phyloP scores from a whole-genome alignment of 2,797 vertebrate genomes.

The Euthynnus affinis region DNA sequence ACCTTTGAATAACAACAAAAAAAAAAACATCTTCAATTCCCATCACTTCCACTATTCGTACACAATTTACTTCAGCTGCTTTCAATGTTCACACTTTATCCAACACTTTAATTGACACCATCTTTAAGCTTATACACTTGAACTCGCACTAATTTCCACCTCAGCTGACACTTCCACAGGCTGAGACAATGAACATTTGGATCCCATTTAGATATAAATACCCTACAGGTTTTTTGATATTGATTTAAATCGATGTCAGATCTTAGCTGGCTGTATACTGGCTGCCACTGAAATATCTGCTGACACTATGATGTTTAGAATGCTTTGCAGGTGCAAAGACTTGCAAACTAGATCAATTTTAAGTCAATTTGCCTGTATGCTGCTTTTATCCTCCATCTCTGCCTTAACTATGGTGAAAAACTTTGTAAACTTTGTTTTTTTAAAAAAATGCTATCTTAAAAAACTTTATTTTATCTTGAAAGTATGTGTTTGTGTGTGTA shows the following conservation, averaged over 20 bases:
- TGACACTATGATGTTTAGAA: background rate
- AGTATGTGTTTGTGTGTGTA: background rate
- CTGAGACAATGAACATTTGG: background rate
- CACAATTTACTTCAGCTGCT: background rate
- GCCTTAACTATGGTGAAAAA: background rate
- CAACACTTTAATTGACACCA: background rate
- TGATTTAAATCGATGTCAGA: background rate
- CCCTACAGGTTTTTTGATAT: slow-evolving; percentile 1
- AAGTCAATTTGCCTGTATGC: background rate
- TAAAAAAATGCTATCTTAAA: background rate
- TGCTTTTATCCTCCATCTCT: background rate
- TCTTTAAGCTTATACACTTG: background rate
- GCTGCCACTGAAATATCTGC: slow-evolving; percentile 1
- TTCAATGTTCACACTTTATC: background rate
- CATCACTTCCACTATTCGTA: too few relatives aligned
- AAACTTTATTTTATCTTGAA: background rate
- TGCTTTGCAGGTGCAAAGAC: background rate
- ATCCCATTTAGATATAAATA: slow-evolving; percentile 3
- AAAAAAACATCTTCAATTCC: background rate
- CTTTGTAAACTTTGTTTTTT: background rate
- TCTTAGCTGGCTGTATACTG: background rate
- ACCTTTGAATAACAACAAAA: background rate
- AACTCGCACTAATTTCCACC: background rate
- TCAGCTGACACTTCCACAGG: background rate
- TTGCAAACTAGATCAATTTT: slow-evolving; percentile 12